phyloP scores from a whole-genome alignment of 2,113 vertebrate species.

The Ictalurus punctatus region DNA sequence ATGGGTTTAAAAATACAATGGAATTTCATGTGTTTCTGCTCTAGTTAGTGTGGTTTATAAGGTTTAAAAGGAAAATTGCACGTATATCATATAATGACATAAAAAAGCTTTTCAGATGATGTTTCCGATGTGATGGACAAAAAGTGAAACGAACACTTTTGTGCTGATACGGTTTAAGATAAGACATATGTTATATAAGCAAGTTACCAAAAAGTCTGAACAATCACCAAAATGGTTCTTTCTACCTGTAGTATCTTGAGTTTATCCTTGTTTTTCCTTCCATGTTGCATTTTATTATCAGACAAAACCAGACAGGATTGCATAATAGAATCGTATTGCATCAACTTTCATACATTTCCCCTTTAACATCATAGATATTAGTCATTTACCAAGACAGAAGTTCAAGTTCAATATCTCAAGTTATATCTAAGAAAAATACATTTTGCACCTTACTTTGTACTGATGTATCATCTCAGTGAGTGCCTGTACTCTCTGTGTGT shows the following conservation, averaged over 20 bases:
- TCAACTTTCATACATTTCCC: not conserved
- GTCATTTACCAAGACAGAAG: not conserved
- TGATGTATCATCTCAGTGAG: not conserved
- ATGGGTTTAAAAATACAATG: not conserved
- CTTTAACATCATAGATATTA: not conserved
- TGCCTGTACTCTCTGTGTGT: slow-evolving; percentile 2
- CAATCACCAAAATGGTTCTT: not conserved
- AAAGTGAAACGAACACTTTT: not conserved
- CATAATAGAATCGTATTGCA: not conserved
- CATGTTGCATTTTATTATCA: slow-evolving; percentile 4
- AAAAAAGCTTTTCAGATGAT: not conserved
- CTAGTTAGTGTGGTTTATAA: not conserved
- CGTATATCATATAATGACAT: not conserved
- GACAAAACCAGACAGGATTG: not conserved
- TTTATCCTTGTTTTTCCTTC: not conserved
- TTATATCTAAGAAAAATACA: not conserved
- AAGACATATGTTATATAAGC: not conserved
- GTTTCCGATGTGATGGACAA: not conserved
- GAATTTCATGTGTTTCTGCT: not conserved
- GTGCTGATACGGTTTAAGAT: not conserved
- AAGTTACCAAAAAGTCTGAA: not conserved
- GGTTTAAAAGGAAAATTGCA: not conserved
- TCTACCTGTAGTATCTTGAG: not conserved
- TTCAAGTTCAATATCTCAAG: not conserved
- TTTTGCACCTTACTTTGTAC: not conserved